Evolutionary conservation across 2,113 vertebrate species (phyloP).

Genomic region (Ellobius talpinus): DNA sequence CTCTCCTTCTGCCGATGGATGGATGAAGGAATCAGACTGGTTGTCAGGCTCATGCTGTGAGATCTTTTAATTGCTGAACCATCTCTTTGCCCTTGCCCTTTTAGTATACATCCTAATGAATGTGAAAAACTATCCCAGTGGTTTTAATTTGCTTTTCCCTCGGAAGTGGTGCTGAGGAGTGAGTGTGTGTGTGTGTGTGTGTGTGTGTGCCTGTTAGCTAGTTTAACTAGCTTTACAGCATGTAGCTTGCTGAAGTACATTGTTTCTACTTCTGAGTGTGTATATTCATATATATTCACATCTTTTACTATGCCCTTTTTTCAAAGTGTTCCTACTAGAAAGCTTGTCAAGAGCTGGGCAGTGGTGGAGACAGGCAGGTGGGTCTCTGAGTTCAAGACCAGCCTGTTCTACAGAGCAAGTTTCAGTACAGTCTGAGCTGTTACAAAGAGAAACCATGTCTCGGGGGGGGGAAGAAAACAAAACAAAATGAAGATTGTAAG

Average conservation of each 20-base stretch:
- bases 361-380: not conserved
- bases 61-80: not conserved
- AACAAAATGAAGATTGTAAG: not conserved
- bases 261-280: not conserved
- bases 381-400: not conserved
- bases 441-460: not conserved
- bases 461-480: not conserved
- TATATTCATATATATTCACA: not conserved
- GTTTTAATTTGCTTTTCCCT: slow-evolving; percentile 5
- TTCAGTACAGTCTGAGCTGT: not conserved
- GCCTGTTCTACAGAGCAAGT: not conserved
- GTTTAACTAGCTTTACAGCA: not conserved
- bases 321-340: not conserved
- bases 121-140: not conserved
- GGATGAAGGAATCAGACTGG: not conserved
- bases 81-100: not conserved
- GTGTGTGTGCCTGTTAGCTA: not conserved
- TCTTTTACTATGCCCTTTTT: not conserved
- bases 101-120: not conserved
- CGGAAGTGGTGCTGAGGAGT: not conserved
- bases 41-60: not conserved
- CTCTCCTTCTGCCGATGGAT: no score
- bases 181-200: not conserved
- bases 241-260: not conserved
- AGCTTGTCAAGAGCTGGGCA: not conserved